Evolutionary conservation across 1,140 invertebrate species (phyloP).

Genomic region (Eriosoma lanigerum): DNA sequence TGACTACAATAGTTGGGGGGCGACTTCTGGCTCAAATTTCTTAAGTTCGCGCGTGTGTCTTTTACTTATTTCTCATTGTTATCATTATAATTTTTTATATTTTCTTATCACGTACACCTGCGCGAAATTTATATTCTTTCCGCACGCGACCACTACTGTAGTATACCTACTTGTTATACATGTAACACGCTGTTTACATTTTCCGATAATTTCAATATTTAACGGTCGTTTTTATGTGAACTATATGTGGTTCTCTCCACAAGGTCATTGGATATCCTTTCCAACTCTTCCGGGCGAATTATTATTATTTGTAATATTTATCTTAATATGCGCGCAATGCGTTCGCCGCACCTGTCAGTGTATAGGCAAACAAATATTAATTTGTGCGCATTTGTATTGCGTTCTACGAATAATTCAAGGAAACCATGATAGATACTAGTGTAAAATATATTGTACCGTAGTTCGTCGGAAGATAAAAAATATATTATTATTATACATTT

Average conservation of each 20-base stretch:
- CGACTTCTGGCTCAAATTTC: slow-evolving; percentile 5
- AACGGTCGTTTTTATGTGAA: neutral
- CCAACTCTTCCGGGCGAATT: neutral
- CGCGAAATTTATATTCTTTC: neutral
- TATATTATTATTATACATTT: too few species aligned
- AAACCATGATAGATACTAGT: neutral
- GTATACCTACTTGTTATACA: too few species aligned
- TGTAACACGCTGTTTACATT: neutral
- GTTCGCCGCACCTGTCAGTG: neutral
- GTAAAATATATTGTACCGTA: too few species aligned
- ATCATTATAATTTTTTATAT: neutral
- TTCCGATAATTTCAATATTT: slow-evolving; percentile 3
- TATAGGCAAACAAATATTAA: slow-evolving; percentile 31
- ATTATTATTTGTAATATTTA: too few species aligned
- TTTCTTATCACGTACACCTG: slow-evolving; percentile 15
- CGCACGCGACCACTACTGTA: neutral
- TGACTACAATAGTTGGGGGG: neutral
- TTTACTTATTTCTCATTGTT: neutral
- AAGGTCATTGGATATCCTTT: neutral
- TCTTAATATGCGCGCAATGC: neutral
- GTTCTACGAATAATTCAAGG: neutral
- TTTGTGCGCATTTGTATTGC: neutral
- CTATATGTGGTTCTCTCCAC: neutral
- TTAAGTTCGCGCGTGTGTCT: neutral
- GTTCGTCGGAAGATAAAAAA: too few species aligned